Base-by-base conservation (phyloP, 2,888 invertebrate genomes). In the Xestoiulus laeticollis region DNA sequence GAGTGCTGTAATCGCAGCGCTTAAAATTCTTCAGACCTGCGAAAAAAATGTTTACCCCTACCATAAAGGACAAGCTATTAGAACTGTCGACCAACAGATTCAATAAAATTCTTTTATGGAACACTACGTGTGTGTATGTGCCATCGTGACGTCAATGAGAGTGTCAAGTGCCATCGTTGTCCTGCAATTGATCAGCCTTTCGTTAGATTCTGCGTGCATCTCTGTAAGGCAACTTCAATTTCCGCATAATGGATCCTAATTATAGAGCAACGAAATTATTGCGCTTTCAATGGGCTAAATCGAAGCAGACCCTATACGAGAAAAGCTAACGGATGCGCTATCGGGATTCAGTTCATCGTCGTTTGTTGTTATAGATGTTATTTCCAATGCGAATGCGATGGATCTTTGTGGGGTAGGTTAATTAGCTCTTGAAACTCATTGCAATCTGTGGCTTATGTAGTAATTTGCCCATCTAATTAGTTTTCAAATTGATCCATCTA, bases 221-320 rank as follows among this genome's bases (percentile, higher is more conserved):
- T 48, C 48, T 48, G 48, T 48, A 16, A 19, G 19, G 48, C 68
- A n/a, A 68, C 68, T 68, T 68, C 68, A 68, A 68, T 68, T 68
- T 68, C 68, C 68, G 68, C 68, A n/a, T 68, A 68, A 68, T 68
- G 68, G 68, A 68, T 68, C 26, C 68, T 68, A 68, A 68, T 68
- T 68, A 68, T 68, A 68, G 68, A 22, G 26, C 26, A 12, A n/a
- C 68, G 68, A 68, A 22, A 68, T 68, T 68, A 68, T 68, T 68
- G 26, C 68, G 68, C 68, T 10, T 68, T 68, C 26, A 53, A 68
- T 68, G 68, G 68, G 22, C 68, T 68, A 68, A 68, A 68, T 68
- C 68, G 68, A 68, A 68, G 68, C 26, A 6, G 68, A 22, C 12
- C 26, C n/a, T n/a, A n/a, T 68, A 6, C 68, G 10, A 26, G 26